phyloP scores from a whole-genome alignment of 2,797 vertebrate genomes.

The Champsocephalus gunnari region DNA sequence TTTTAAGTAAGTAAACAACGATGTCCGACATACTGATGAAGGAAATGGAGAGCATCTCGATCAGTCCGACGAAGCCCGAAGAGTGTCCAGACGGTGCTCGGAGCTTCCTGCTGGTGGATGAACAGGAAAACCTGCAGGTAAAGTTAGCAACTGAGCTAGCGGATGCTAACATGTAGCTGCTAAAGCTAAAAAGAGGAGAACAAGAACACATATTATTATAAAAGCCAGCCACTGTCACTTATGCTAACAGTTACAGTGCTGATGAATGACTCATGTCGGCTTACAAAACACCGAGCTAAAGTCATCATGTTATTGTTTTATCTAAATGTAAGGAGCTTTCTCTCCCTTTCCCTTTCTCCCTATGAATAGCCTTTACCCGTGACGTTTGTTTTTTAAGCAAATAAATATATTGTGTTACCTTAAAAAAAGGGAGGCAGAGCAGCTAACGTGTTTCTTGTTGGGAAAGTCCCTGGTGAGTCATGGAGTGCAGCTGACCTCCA shows the following conservation, averaged over 20 bases:
- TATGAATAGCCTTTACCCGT: neutral
- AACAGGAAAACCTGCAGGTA: conserved; percentile 87
- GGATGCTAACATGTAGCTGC: conserved; percentile 64
- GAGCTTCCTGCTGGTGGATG: conserved; percentile 86
- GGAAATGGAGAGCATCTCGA: conserved; percentile 77
- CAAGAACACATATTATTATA: neutral
- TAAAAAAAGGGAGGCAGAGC: neutral
- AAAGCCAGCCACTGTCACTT: conserved; percentile 13
- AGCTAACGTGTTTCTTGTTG: neutral
- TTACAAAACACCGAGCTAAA: neutral
- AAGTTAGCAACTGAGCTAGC: conserved; percentile 66
- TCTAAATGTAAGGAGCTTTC: neutral
- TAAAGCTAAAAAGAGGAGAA: conserved; percentile 39
- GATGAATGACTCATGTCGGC: rapidly evolving
- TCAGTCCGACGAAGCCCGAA: conserved; percentile 51
- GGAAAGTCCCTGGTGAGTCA: conserved; percentile 71
- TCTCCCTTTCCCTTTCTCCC: neutral
- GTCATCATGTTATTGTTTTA: neutral
- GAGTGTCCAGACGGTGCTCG: conserved; percentile 38
- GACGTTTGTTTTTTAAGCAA: neutral
- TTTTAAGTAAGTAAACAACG: conserved; percentile 16
- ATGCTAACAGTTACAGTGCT: neutral
- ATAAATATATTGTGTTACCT: neutral
- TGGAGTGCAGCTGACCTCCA: conserved; percentile 30
- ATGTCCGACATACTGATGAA: conserved; percentile 83